phyloP scores from a whole-genome alignment of 92 coral and sea anemone species.

The Scolanthus callimorphus region DNA sequence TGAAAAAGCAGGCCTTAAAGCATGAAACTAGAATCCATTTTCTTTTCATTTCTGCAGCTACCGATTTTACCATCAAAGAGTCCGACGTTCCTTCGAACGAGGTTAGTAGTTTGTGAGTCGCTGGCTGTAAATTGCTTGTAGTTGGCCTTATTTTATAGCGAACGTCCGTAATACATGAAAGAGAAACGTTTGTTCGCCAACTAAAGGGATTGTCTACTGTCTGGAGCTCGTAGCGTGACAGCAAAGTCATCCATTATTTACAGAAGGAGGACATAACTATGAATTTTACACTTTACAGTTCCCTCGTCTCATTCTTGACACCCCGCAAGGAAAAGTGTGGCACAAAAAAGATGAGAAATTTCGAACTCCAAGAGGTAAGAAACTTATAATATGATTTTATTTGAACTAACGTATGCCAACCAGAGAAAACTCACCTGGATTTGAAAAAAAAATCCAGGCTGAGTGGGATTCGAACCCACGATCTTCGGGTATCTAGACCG shows the following conservation, averaged over 20 bases:
- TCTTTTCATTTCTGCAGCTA: slow-evolving; percentile 43
- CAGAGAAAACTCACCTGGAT: too few species aligned
- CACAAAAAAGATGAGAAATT: slow-evolving; percentile 69
- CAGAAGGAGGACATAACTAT: neutral
- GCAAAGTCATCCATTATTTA: neutral
- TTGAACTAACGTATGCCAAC: too few species aligned
- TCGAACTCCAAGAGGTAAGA: slow-evolving; percentile 71
- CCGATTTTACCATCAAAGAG: slow-evolving; percentile 75
- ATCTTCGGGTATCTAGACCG: too few species aligned
- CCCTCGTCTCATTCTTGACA: slow-evolving; percentile 64
- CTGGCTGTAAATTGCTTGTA: too few species aligned
- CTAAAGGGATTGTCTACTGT: neutral
- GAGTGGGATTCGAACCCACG: too few species aligned
- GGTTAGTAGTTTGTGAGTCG: too few species aligned
- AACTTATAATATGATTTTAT: too few species aligned
- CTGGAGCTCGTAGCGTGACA: neutral
- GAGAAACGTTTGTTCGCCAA: slow-evolving; percentile 11
- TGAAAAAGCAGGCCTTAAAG: too few species aligned
- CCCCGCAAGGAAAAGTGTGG: slow-evolving; percentile 73
- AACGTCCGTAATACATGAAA: slow-evolving; percentile 14
- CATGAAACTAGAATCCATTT: too few species aligned
- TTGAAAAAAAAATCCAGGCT: too few species aligned
- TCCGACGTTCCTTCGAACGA: slow-evolving; percentile 34
- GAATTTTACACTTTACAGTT: slow-evolving; percentile 21
- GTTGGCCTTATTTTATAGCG: too few species aligned